Evolutionary conservation across 2,888 invertebrate genomes (phyloP), one percentile per base, ranked within the genome.

Genomic region (Hypolimnas misippus): DNA sequence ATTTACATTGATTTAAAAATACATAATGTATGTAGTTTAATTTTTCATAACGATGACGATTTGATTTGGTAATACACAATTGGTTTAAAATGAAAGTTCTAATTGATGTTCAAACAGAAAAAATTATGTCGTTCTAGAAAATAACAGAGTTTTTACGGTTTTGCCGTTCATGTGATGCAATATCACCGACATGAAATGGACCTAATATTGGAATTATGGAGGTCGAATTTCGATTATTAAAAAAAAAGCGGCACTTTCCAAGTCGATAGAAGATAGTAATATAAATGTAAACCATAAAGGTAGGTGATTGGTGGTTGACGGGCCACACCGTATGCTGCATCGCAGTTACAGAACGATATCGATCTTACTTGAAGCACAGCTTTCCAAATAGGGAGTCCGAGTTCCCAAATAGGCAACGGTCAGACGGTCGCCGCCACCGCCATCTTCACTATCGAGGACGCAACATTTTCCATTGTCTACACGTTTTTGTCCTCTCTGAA

Each of bases 381-480:
- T 82, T 92, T 89, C 92, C 92, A 85, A 91, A 92, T 92, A 90
- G 84, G 92, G 90, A 70, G 70, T 68, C 76, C 71, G 77, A 75
- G 73, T 84, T 71, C 89, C 90, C 78, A 91, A 91, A 91, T 91
- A 89, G 92, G 92, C 82, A 86, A 77, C 79, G 81, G 76, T 74
- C 77, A 71, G 69, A 75, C 76, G 76, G 74, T 70, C 65, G 75
- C 73, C 74, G 75, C 74, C 71, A 70, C 68, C 65, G 67, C 68
- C 62, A 60, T 61, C 69, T 71, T 62, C 70, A 74, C 83, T 85
- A 86, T 87, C 82, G 88, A 86, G 88, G 86, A 81, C 87, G 81
- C 81, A 76, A 76, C 76, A 85, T 82, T 81, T 86, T 84, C 82
- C 84, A 89, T 90, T 89, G 91, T 90, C 84, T 81, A 83, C 82